Conservation (phyloP, 2,113 vertebrate genomes). For the Ascaphus truei region DNA sequence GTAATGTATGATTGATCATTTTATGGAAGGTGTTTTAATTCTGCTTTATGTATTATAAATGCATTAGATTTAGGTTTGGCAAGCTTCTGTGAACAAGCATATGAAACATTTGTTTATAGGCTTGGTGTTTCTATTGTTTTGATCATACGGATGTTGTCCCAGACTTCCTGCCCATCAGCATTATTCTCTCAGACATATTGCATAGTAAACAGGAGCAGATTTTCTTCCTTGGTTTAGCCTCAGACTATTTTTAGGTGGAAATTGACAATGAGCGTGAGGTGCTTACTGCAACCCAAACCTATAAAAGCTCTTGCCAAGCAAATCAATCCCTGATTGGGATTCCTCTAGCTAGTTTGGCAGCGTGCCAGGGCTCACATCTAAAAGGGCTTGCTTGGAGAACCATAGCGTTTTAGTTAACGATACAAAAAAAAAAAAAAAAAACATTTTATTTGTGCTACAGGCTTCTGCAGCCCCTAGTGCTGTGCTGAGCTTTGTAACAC, state of each 20-base stretch:
- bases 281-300: rapidly evolving
- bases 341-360: conserved; percentile 16
- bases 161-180: neutral
- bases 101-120: too few relatives aligned
- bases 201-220: neutral
- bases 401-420: too few relatives aligned
- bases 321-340: conserved; percentile 28
- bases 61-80: too few relatives aligned
- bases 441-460: too few relatives aligned
- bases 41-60: too few relatives aligned
- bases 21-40: too few relatives aligned
- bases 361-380: neutral
- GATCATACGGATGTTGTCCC: neutral
- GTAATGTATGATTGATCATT: too few relatives aligned
- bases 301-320: neutral
- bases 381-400: rapidly evolving
- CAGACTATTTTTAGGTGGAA: conserved; percentile 29
- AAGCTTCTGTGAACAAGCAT: too few relatives aligned
- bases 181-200: neutral
- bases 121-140: conserved; percentile 19
- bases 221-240: conserved; percentile 23
- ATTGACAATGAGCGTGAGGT: conserved; percentile 28
- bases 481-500: too few relatives aligned
- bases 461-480: too few relatives aligned
- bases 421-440: too few relatives aligned